These are phyloP conservation scores for Spodoptera picta DNA, from an alignment of 2,888 invertebrate genomes.

Conservation along the genomic window DNA sequence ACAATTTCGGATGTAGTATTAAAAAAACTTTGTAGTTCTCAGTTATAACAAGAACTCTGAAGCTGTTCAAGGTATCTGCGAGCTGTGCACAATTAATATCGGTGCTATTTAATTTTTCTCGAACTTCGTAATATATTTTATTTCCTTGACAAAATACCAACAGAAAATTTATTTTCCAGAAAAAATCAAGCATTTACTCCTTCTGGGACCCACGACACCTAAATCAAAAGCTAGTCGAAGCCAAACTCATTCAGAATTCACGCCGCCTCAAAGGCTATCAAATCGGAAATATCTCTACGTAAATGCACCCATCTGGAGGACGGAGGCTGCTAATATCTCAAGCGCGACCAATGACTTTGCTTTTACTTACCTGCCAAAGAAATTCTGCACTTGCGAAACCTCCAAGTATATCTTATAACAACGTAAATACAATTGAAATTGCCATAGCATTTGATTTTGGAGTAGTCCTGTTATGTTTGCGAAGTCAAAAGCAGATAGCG, in stretches of 20 bases:
- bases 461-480: conserved; percentile 59
- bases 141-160: no score
- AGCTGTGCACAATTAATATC: no score
- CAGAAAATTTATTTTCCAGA: not conserved
- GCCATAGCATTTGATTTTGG: conserved; percentile 19
- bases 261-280: conserved; percentile 81
- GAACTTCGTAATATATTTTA: no score
- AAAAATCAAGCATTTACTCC: conserved; percentile 43
- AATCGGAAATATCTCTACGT: conserved; percentile 80
- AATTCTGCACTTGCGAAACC: conserved; percentile 16
- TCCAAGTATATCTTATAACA: conserved; percentile 32
- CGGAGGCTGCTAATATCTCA: conserved; percentile 86
- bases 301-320: conserved; percentile 81
- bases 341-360: conserved; percentile 77
- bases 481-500: conserved; percentile 80
- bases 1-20: no score
- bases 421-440: conserved; percentile 53
- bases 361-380: conserved; percentile 74
- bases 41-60: no score
- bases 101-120: no score
- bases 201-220: conserved; percentile 45
- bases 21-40: no score
- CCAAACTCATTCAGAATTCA: conserved; percentile 58
- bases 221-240: conserved; percentile 52
- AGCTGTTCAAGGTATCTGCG: no score